Base-by-base conservation (phyloP, 2,113 vertebrate species). In the Chlamydotis undulata region DNA sequence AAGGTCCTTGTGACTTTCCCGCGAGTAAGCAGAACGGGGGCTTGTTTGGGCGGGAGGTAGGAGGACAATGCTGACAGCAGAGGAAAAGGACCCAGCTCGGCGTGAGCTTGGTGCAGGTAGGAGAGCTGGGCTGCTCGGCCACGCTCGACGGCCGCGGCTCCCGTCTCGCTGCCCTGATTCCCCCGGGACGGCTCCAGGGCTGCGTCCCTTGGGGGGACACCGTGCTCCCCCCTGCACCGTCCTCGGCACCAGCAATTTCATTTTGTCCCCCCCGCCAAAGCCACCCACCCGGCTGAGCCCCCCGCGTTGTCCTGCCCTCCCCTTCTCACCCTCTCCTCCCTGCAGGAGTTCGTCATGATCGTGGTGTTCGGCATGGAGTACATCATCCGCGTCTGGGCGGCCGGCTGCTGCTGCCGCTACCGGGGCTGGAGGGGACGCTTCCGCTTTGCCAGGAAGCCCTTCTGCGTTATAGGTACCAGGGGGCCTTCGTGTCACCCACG, bases 361-460 rank as follows among this genome's bases (percentile, higher is more conserved):
- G 98, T 99, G 97, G 99, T 99, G 94, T 99, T 99, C 25, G 99
- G 99, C 37, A 97, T 99, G 98, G 99, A 99, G 94, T 99, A 99
- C 96, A 98, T 99, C 93, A 77, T 98, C 95, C 98, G 99, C 2
- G 95, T 99, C 67, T 99, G 99, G 99, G 99, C 99, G 0, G 99
- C 99, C 0, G 99, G 99, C 61, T 99, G 99, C 96, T 99, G 99
- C 97, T 99, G 99, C 95, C 99, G 99, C 89, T 99, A 99, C 97
- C 97, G 99, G 67, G 99, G 99, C 97, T 99, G 99, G 99, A 98
- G 99, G 96, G 99, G 99, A 9, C 98, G 99, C 10, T 97, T 99
- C 52, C 98, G 99, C 73, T 99, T 99, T 50, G 99, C 99, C 97
- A 98, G 99, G 93, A 99, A 99, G 92, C 99, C 99, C n/a, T 99